A percentile compares a stretch with the other conserved stretches of the same genome.
phyloP scores from a whole-genome alignment of 2,113 vertebrate genomes.

The Centropus bengalensis region DNA sequence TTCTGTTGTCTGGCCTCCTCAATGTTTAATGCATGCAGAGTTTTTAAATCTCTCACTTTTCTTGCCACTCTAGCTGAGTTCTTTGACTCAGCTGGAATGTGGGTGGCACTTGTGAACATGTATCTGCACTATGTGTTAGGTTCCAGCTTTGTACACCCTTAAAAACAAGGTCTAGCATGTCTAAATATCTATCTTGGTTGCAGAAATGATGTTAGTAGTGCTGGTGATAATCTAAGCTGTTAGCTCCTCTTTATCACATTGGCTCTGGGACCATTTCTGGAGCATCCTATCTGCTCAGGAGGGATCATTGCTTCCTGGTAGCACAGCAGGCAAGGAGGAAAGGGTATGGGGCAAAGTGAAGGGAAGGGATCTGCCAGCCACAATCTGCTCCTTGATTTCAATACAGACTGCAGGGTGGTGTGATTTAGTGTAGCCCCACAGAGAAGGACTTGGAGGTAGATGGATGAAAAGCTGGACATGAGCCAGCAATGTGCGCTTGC shows the following conservation, averaged over 20 bases:
- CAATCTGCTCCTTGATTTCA: background rate
- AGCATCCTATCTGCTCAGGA: background rate
- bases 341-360: background rate
- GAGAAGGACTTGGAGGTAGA: too few species aligned
- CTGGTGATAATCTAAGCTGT: background rate
- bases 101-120: background rate
- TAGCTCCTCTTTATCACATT: background rate
- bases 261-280: background rate
- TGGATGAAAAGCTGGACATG: too few species aligned
- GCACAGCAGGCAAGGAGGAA: background rate
- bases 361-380: background rate
- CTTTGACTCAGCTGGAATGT: background rate
- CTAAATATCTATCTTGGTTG: background rate
- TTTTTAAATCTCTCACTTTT: background rate
- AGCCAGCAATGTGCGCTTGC: too few species aligned
- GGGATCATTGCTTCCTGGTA: background rate
- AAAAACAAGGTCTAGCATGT: background rate
- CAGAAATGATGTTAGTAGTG: background rate
- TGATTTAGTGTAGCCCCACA: too few species aligned
- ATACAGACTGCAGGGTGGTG: too few species aligned
- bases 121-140: background rate
- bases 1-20: background rate
- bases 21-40: background rate
- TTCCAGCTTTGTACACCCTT: background rate
- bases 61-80: background rate